Evolutionary conservation across 2,797 vertebrate species (phyloP).

Genomic region (Cyclura pinguis): DNA sequence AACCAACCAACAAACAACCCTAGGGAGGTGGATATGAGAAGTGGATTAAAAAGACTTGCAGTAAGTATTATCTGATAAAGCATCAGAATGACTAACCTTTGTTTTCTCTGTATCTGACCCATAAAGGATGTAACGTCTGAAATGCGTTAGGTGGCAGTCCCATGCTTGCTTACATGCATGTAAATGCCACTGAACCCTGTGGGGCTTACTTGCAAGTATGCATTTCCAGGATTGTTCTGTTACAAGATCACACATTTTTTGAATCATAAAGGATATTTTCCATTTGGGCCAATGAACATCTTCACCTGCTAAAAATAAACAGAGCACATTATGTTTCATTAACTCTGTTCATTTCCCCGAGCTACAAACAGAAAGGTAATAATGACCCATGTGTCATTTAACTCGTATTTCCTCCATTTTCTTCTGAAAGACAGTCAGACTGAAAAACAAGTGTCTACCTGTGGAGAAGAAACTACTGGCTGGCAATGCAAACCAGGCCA

Average conservation of each 20-base stretch:
- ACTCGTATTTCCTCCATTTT: background rate
- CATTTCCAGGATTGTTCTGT: background rate
- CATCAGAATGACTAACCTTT: background rate
- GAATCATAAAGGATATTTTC: background rate
- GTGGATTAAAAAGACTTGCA: background rate
- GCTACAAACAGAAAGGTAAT: background rate
- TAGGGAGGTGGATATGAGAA: background rate
- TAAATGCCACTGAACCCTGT: background rate
- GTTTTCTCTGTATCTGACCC: too few species aligned
- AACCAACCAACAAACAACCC: too few species aligned
- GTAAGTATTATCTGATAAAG: background rate
- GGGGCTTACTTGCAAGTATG: background rate
- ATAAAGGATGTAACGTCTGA: too few species aligned
- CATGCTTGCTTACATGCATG: background rate
- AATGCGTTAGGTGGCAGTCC: background rate
- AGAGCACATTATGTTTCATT: slow-evolving; percentile 13
- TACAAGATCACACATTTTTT: background rate
- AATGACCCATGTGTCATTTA: slow-evolving; percentile 2
- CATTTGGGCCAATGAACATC: background rate
- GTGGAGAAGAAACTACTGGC: background rate
- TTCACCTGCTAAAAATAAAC: slow-evolving; percentile 17
- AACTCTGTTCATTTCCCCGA: slow-evolving; percentile 9
- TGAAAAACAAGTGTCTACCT: too few species aligned
- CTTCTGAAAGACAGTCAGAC: background rate
- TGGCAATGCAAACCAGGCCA: too few species aligned